Evolutionary conservation across 2,888 invertebrate species (phyloP), one percentile per base, ranked within the genome.

Genomic region (Anoncus sp.): DNA sequence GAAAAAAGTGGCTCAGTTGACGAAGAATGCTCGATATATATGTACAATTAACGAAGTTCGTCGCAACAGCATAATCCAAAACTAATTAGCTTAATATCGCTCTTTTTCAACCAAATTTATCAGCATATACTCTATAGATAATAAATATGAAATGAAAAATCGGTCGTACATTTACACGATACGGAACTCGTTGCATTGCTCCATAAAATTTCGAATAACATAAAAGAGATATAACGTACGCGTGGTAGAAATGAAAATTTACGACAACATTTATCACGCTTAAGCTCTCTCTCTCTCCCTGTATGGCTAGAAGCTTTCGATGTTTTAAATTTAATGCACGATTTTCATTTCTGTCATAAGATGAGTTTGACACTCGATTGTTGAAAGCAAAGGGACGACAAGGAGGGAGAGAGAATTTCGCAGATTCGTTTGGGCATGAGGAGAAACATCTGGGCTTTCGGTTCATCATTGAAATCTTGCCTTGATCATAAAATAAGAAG

Each of bases 381-480:
- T 0, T 35, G 12, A 16, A 47, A 59, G 38, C 10, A 22, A 40
- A 20, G 20, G 10, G 14, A 47, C 5, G 4, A 9, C 45, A 12
- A 5, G 14, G 22, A 1, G 18, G n/a, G 55, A n/a, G 31, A 31
- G 6, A 24, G 27, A 51, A 22, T 59, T 38, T 59, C 22, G 1
- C 4, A 38, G 40, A 20, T 4, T 20, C 38, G 14, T 65, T 59
- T 16, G 14, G 24, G 7, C 16, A 49, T 47, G 63, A 35, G 20
- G 31, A 14, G n/a, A 20, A 10, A 20, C 16, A 45, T 3, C 6
- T 35, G 35, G 60, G 18, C 31, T 53, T 71, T 71, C 16, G 22
- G 35, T 35, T 55, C 38, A 47, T 38, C 72, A 62, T 72, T 72
- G 65, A 65, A 65, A 72, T 57, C 47, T 49, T 57, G 57, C 35